Evolutionary conservation across 2,797 vertebrate genomes (phyloP).

Genomic region (Cichlasoma orientale): DNA sequence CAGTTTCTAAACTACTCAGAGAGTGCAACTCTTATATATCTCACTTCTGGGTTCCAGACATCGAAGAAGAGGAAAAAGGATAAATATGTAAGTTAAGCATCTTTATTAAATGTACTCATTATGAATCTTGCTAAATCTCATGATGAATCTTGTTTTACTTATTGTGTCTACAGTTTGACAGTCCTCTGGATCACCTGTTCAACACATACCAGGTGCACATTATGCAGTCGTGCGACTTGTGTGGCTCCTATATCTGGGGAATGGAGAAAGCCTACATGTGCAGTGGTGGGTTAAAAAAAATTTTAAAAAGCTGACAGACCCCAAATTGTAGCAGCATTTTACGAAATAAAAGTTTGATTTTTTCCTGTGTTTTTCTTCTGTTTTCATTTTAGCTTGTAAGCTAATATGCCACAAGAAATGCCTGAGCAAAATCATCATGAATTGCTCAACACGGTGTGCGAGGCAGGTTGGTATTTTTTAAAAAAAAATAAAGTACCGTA

Average conservation of each 20-base stretch:
- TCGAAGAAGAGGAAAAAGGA: conserved; percentile 89
- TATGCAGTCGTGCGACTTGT: conserved; percentile 94
- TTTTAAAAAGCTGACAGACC: not conserved
- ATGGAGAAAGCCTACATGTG: conserved; percentile 98
- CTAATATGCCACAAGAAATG: conserved; percentile 97
- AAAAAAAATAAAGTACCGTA: not conserved
- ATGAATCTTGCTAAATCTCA: not conserved
- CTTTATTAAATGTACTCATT: not conserved
- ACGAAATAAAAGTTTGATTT: not conserved
- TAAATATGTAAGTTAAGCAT: conserved; percentile 82
- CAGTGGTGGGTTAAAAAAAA: conserved; percentile 82
- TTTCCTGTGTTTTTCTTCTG: not conserved
- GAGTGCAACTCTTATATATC: not conserved
- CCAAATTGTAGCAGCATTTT: not conserved
- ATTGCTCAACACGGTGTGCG: conserved; percentile 81
- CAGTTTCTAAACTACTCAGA: not conserved
- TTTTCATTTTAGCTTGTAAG: conserved; percentile 87
- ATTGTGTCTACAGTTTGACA: conserved; percentile 79
- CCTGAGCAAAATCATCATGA: conserved; percentile 85
- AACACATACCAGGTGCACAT: conserved; percentile 95
- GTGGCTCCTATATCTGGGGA: conserved; percentile 93
- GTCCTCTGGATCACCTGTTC: conserved; percentile 89
- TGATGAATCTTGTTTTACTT: not conserved
- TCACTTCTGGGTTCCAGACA: conserved; percentile 62
- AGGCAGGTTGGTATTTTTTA: conserved; percentile 80